phyloP scores from a whole-genome alignment of 2,113 vertebrate species.

The Cyphomyrus discorhynchus region DNA sequence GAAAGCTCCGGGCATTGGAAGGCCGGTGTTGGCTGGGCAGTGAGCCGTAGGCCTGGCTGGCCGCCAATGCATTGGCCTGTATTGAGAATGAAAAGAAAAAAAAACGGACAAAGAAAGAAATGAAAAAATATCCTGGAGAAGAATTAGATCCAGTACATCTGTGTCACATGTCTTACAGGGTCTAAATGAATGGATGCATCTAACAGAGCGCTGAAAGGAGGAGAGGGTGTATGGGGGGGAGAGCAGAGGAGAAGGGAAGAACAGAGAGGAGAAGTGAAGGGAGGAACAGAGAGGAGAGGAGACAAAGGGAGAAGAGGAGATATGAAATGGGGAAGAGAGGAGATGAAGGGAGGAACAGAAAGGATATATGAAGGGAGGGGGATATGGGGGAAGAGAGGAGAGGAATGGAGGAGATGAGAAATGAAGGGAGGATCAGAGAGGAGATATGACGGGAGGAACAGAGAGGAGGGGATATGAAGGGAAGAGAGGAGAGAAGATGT shows the following conservation, averaged over 20 bases:
- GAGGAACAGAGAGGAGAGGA: neutral
- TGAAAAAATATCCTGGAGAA: neutral
- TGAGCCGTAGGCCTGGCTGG: neutral
- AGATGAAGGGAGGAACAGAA: neutral
- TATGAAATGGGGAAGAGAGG: neutral
- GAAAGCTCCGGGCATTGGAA: neutral
- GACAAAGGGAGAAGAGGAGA: neutral
- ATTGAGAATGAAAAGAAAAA: neutral
- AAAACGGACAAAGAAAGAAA: neutral
- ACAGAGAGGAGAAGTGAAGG: neutral
- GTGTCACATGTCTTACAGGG: neutral
- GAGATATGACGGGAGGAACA: neutral
- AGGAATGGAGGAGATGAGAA: neutral
- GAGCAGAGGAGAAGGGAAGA: neutral
- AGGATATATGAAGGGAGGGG: neutral
- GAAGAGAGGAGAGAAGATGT: neutral
- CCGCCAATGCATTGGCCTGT: neutral
- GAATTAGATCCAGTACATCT: neutral
- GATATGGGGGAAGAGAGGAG: neutral
- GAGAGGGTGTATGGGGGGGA: neutral
- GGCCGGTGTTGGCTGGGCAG: neutral
- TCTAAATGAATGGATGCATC: neutral
- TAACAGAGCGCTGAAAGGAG: neutral
- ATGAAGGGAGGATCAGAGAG: neutral
- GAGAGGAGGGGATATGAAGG: neutral